Base-by-base conservation (phyloP, 1,140 invertebrate genomes). In the Oedothorax gibbosus region DNA sequence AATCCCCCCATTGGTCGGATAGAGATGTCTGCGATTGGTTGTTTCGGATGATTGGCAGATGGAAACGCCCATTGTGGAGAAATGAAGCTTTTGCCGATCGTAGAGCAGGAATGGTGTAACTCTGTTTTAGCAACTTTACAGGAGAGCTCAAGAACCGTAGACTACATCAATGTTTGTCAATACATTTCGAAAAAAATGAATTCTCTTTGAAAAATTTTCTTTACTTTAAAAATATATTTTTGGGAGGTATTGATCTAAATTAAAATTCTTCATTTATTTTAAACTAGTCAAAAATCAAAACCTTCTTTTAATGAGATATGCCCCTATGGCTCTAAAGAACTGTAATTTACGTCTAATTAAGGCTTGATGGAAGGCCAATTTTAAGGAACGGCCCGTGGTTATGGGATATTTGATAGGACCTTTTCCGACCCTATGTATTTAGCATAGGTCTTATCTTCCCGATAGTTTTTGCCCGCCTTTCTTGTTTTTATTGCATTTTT, bases 281-380 rank as follows among this genome's bases (percentile, higher is more conserved):
- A 35, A 35, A 35, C 35, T 35, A 5, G 35, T 35, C 1, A 35
- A 35, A 35, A 35, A 35, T n/a, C n/a, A 35, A 35, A 35, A 35
- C 5, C 2, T 1, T 35, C 5, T 1, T 35, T 35, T 35, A 5
- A 1, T 35, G 35, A 35, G 35, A 35, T 35, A 35, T 35, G 35
- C 35, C 35, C 5, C 35, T 35, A 21, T 50, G 35, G 49, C 57
- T 62, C 57, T 62, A 15, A 15, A n/a, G 49, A 64, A 35, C 1
- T 1, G 35, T 5, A 82, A 82, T 82, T 82, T 73, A 73, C 80
- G 80, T 82, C 68, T 82, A 68, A 82, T 82, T 82, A 82, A 56
- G 18, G 49, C 11, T 9, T 35, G 8, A 49, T 12, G 77, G 62
- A 79, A 72, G 65, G 80, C 68, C 80, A 82, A 82, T 82, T 72